phyloP scores from a whole-genome alignment of 2,888 invertebrate genomes.

The Cloeon dipterum region DNA sequence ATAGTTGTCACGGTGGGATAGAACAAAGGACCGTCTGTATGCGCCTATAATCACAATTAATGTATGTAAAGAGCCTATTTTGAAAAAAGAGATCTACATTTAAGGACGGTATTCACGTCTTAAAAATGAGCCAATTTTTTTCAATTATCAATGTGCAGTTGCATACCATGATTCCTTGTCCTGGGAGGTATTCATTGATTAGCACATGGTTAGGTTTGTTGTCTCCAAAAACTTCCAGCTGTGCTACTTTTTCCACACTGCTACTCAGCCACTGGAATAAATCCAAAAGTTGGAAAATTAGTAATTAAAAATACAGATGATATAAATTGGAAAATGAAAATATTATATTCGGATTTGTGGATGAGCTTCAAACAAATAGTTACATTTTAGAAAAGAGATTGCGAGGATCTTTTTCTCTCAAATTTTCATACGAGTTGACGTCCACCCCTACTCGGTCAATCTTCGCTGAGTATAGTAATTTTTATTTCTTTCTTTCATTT shows the following conservation, averaged over 20 bases:
- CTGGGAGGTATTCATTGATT: constrained; percentile 80
- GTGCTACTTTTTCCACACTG: constrained; percentile 44
- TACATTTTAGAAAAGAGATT: no score
- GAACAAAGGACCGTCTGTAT: constrained; percentile 87
- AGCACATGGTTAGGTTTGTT: constrained; percentile 76
- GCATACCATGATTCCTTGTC: constrained; percentile 79
- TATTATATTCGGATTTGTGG: constrained; percentile 2
- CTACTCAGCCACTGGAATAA: constrained; percentile 43
- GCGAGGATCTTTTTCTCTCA: no score
- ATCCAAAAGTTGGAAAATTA: constrained; percentile 6
- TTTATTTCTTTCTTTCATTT: no score
- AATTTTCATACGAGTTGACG: no score
- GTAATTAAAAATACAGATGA: no score
- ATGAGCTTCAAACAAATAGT: no score
- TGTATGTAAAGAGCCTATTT: constrained; percentile 1
- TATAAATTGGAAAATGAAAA: constrained; percentile 1
- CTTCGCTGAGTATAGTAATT: no score
- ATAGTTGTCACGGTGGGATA: constrained; percentile 83
- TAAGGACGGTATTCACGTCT: no score
- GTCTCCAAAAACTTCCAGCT: constrained; percentile 41
- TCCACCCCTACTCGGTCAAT: no score
- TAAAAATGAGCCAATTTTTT: no score
- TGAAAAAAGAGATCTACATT: no score
- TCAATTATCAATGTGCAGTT: no score
- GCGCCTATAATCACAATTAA: constrained; percentile 32